These are phyloP conservation scores for Percopsis transmontana DNA, from an alignment of 2,113 vertebrate species.

Conservation along the genomic window DNA sequence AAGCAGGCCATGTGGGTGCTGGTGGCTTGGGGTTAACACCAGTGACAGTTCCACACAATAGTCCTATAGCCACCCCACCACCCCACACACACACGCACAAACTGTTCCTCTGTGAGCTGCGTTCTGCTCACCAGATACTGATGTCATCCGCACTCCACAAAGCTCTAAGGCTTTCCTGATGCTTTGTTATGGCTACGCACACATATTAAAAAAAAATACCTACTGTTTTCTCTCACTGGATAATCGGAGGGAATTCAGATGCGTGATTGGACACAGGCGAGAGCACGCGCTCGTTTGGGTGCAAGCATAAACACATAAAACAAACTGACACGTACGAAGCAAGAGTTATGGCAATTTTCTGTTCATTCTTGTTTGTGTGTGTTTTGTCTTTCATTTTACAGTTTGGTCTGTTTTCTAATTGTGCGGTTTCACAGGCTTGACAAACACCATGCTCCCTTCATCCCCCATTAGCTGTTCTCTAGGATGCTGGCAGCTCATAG, in stretches of 20 bases:
- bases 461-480: not conserved
- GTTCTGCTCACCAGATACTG: slow-evolving; percentile 64
- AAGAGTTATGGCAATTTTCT: not conserved
- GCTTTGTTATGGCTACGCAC: slow-evolving; percentile 65
- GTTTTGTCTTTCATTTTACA: not conserved
- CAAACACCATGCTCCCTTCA: slow-evolving; percentile 1
- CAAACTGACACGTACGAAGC: not conserved
- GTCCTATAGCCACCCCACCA: slow-evolving; percentile 26
- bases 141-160: slow-evolving; percentile 58
- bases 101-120: not conserved
- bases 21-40: slow-evolving; percentile 61
- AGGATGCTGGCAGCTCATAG: not conserved
- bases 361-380: not conserved
- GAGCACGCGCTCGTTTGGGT: not conserved
- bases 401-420: slow-evolving; percentile 2
- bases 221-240: not conserved
- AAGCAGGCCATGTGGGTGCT: slow-evolving; percentile 64
- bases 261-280: slow-evolving; percentile 28
- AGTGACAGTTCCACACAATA: slow-evolving; percentile 53
- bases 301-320: slow-evolving; percentile 2
- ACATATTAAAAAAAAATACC: not conserved
- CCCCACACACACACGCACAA: not conserved
- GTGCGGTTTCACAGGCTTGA: slow-evolving; percentile 10
- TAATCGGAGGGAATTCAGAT: slow-evolving; percentile 1
- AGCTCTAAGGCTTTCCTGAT: slow-evolving; percentile 35